These are phyloP conservation scores for Yasuhikotakia modesta DNA, from an alignment of 2,797 vertebrate species.

Conservation along the genomic window DNA sequence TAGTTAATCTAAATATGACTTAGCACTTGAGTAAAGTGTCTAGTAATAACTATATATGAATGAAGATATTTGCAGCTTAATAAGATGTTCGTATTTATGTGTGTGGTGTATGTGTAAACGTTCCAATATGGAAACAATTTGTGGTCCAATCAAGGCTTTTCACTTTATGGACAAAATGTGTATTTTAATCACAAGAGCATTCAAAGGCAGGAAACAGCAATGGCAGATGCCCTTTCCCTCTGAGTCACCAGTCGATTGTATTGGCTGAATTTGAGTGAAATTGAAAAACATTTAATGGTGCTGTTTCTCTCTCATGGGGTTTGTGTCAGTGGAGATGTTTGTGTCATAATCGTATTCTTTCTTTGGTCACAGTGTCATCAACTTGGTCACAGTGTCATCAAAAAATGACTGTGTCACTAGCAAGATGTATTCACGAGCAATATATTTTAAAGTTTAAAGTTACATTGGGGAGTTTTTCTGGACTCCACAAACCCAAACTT, in stretches of 20 bases:
- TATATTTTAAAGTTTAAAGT: constrained; percentile 14
- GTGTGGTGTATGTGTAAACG: constrained; percentile 2
- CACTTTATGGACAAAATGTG: constrained; percentile 37
- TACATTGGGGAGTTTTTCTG: neutral
- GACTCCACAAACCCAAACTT: constrained; percentile 23
- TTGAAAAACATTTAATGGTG: constrained; percentile 32
- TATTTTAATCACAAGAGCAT: constrained; percentile 45
- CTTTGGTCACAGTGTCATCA: neutral
- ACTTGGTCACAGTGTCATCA: constrained; percentile 3
- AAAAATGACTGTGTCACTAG: neutral
- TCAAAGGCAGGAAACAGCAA: constrained; percentile 45
- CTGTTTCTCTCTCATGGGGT: constrained; percentile 16
- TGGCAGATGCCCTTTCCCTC: constrained; percentile 30
- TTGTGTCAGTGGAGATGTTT: constrained; percentile 16
- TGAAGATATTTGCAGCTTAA: constrained; percentile 25
- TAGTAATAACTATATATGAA: neutral
- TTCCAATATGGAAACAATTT: constrained; percentile 45
- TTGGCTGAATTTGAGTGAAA: constrained; percentile 6
- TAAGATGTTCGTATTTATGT: neutral
- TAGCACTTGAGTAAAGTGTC: constrained; percentile 17
- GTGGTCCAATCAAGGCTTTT: constrained; percentile 36
- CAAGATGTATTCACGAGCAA: neutral
- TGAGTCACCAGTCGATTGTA: constrained; percentile 43
- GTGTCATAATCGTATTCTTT: neutral
- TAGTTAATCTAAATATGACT: neutral